Conservation (phyloP, 2,888 invertebrate genomes). For the Cylindroiulus punctatus region DNA sequence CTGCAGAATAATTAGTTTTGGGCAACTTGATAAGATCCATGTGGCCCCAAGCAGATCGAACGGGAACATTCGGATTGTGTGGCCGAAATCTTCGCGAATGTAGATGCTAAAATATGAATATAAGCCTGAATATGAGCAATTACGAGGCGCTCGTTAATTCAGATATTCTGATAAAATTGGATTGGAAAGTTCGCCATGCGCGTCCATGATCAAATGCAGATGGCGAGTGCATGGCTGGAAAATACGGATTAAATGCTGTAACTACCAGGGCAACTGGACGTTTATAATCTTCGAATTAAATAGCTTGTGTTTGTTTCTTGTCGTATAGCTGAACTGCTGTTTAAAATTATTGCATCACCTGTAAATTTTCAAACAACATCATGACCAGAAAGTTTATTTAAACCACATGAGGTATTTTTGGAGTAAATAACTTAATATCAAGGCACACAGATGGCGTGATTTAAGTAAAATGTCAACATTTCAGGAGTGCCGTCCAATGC, state of each 20-base stretch:
- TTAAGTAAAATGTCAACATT: no score
- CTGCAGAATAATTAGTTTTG: background rate
- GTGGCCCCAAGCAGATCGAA: background rate
- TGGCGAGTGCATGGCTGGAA: background rate
- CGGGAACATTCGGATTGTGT: background rate
- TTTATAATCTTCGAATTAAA: background rate
- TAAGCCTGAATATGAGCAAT: background rate
- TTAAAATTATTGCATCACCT: no score
- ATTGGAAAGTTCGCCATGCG: background rate
- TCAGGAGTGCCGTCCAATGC: no score
- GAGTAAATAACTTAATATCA: no score
- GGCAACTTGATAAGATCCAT: background rate
- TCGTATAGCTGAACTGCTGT: no score
- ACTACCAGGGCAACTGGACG: background rate
- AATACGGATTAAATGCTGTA: background rate
- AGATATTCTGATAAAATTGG: background rate
- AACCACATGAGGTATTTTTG: no score
- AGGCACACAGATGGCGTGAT: no score
- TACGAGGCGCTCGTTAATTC: background rate
- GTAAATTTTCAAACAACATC: no score
- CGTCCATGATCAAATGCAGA: background rate
- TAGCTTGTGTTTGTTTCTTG: no score
- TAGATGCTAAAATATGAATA: background rate
- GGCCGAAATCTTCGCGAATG: background rate
- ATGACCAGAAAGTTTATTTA: no score